phyloP scores from a whole-genome alignment of 1,140 invertebrate species.

The Parapsyche elsis region DNA sequence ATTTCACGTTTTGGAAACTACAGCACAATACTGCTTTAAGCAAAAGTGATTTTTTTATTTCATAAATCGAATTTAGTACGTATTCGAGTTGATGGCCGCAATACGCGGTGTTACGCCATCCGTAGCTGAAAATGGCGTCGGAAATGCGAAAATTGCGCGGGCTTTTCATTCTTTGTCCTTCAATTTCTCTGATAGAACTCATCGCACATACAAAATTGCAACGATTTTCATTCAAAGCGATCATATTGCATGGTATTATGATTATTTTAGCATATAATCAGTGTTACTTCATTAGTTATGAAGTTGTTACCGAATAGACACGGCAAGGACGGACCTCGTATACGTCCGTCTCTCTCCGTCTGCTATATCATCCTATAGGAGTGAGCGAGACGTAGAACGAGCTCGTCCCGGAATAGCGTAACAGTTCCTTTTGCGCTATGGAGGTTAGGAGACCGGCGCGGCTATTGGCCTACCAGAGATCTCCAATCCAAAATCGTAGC shows the following conservation, averaged over 20 bases:
- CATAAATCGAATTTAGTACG: no score
- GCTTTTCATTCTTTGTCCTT: not conserved
- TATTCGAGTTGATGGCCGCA: not conserved
- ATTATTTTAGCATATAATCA: not conserved
- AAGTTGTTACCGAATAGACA: no score
- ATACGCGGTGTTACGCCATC: not conserved
- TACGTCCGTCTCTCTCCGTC: not conserved
- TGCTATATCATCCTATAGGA: not conserved
- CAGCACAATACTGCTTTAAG: no score
- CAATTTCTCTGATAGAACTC: no score
- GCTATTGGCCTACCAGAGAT: constrained; percentile 52
- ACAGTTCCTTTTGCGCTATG: constrained; percentile 48
- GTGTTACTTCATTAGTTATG: not conserved
- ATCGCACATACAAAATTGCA: no score
- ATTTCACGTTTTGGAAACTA: no score
- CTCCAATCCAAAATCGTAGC: not conserved
- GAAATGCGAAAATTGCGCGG: constrained; percentile 3
- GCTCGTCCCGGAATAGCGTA: constrained; percentile 23
- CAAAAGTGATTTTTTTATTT: no score
- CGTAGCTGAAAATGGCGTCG: not conserved
- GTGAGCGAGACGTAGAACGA: not conserved
- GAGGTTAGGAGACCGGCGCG: constrained; percentile 54
- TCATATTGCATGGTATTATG: not conserved
- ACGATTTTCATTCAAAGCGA: not conserved
- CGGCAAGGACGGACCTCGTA: not conserved